A percentile compares a stretch with the other conserved stretches of the same genome.
These are phyloP conservation scores for Nebria brevicollis DNA, from an alignment of 2,888 invertebrate species.

Conservation along the genomic window DNA sequence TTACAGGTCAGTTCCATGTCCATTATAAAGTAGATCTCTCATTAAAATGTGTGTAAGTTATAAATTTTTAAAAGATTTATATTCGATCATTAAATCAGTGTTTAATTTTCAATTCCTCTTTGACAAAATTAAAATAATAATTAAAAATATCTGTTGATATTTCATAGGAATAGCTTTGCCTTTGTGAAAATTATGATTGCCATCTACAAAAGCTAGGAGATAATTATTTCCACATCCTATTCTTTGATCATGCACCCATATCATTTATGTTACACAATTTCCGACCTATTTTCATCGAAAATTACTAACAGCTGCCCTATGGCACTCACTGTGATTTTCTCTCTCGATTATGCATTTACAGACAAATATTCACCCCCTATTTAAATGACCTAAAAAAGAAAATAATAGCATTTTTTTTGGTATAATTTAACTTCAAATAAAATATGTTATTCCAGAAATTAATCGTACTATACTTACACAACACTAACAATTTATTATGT, in stretches of 20 bases:
- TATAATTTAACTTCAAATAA: too few relatives aligned
- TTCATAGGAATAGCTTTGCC: slow-evolving; percentile 11
- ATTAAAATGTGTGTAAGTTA: neutral
- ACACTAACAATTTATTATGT: too few relatives aligned
- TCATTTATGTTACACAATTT: slow-evolving; percentile 45
- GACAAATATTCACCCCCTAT: neutral
- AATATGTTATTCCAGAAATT: too few relatives aligned
- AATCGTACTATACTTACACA: too few relatives aligned
- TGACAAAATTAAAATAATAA: neutral
- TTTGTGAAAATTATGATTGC: slow-evolving; percentile 32
- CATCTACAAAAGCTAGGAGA: slow-evolving; percentile 25
- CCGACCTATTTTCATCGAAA: slow-evolving; percentile 41
- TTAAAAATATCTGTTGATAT: neutral
- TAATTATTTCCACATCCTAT: slow-evolving; percentile 43
- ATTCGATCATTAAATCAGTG: too few relatives aligned
- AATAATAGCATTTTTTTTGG: too few relatives aligned
- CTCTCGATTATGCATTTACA: neutral
- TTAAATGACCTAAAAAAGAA: too few relatives aligned
- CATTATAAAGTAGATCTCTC: neutral
- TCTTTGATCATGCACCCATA: slow-evolving; percentile 44
- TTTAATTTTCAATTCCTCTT: neutral
- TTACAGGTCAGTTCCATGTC: neutral
- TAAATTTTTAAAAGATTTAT: neutral
- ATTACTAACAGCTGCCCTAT: slow-evolving; percentile 31
- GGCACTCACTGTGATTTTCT: neutral